Base-by-base conservation (phyloP, 53 echinoderm and acorn worm genomes). In the Mesocentrotus franciscanus region DNA sequence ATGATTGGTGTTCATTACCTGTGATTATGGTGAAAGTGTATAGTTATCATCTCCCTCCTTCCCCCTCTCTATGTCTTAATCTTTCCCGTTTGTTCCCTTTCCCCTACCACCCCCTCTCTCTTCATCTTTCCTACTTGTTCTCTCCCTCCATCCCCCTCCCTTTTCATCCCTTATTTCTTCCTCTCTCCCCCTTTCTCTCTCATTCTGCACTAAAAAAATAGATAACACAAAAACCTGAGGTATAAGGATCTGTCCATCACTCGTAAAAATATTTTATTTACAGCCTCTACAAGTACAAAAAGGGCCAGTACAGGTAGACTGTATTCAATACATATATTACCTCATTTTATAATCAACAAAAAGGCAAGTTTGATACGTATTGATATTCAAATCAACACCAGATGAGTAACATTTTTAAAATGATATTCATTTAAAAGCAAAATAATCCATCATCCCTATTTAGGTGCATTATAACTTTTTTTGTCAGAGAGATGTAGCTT, bases 221-320 rank as follows among this genome's bases (percentile, higher is more conserved):
- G 30, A 39, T 55, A 76, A 75, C 42, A 60, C 36, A 66, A 39
- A 62, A 56, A 93, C 32, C 22, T 49, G 10, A 8, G 14, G n/a
- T 60, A 56, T 90, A 60, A 93, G 60, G 60, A 93, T 93, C 58
- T 58, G 93, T 74, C 76, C 72, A 93, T 94, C 94, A 94, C 94
- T 94, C 94, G 94, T 94, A 94, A 94, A 94, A 94, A 94, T 94
- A 94, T 59, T 94, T 94, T 94, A 94, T 94, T 94, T 94, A 94
- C 94, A 94, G 94, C 94, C 84, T 94, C 94, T 94, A 94, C 81
- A 83, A 79, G 94, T 94, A 94, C 94, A 79, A 94, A 94, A 94
- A 60, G 66, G 39, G 33, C 33, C 74, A 29, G 93, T 93, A 94
- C 94, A 83, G 84, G 84, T 94, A 94, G 94, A 94, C 84, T 94